Evolutionary conservation across 2,797 vertebrate genomes (phyloP).

Genomic region (Huso huso): DNA sequence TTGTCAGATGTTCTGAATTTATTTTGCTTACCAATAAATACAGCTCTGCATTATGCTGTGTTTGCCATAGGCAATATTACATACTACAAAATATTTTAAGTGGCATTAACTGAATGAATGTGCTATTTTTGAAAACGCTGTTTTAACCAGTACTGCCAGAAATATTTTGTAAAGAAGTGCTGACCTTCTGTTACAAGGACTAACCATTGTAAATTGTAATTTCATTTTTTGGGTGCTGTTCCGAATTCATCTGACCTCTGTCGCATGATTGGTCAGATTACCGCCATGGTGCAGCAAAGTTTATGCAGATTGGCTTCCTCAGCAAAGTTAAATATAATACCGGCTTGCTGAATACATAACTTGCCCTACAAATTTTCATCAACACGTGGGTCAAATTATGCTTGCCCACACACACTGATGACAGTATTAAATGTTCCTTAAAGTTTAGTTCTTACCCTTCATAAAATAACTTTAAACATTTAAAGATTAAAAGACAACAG

Average conservation of each 20-base stretch:
- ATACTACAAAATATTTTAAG: background rate
- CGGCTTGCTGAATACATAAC: background rate
- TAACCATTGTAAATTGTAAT: no score
- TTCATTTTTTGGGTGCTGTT: no score
- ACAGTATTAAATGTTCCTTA: conserved; percentile 24
- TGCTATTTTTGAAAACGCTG: no score
- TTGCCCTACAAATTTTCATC: background rate
- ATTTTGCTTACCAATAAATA: conserved; percentile 27
- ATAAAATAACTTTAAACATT: conserved; percentile 23
- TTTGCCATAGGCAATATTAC: background rate
- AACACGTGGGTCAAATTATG: background rate
- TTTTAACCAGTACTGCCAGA: no score
- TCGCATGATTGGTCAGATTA: no score
- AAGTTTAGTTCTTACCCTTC: conserved; percentile 24
- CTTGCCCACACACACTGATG: conserved; percentile 16
- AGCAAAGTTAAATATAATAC: no score
- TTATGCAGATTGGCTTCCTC: no score
- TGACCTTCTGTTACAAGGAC: no score
- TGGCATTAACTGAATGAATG: background rate
- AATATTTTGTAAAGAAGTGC: no score
- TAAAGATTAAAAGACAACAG: conserved; percentile 21
- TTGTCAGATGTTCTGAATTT: conserved; percentile 35
- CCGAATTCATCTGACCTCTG: no score
- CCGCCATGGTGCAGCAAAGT: no score
- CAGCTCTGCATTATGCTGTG: conserved; percentile 20